Conservation (phyloP, 2,888 invertebrate species). For the Limnephilus lunatus region DNA sequence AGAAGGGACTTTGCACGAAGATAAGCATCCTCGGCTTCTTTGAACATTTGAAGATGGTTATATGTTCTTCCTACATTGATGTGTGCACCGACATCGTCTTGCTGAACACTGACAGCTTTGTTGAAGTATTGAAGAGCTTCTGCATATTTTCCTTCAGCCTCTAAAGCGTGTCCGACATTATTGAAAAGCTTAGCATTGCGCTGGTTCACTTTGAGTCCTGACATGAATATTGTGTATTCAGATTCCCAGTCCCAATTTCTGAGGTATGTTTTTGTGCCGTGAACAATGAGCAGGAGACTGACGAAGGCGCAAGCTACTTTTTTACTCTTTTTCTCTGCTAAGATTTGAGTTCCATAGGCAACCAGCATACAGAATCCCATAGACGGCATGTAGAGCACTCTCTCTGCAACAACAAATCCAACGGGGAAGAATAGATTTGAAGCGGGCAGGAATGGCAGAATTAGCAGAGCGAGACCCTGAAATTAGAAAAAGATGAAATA, state of each 20-base stretch:
- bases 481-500: conserved; percentile 68
- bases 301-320: conserved; percentile 83
- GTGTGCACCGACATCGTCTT: conserved; percentile 97
- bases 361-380: conserved; percentile 97
- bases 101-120: conserved; percentile 94
- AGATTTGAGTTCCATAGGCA: conserved; percentile 89
- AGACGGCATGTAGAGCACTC: conserved; percentile 96
- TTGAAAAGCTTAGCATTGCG: conserved; percentile 97
- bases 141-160: conserved; percentile 81
- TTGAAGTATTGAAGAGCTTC: conserved; percentile 95
- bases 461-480: conserved; percentile 90
- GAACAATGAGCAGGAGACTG: conserved; percentile 83
- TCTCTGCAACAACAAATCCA: conserved; percentile 97
- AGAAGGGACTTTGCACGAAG: conserved; percentile 91
- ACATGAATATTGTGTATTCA: conserved; percentile 95
- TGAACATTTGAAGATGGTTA: conserved; percentile 91
- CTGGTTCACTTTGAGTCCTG: conserved; percentile 90
- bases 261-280: conserved; percentile 90
- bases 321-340: conserved; percentile 81
- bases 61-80: conserved; percentile 98
- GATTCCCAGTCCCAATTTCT: conserved; percentile 96
- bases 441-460: conserved; percentile 95
- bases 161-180: conserved; percentile 97
- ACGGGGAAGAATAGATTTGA: conserved; percentile 98
- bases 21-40: conserved; percentile 95